Conservation (phyloP, 2,113 vertebrate species). For the Pithys albifrons region DNA sequence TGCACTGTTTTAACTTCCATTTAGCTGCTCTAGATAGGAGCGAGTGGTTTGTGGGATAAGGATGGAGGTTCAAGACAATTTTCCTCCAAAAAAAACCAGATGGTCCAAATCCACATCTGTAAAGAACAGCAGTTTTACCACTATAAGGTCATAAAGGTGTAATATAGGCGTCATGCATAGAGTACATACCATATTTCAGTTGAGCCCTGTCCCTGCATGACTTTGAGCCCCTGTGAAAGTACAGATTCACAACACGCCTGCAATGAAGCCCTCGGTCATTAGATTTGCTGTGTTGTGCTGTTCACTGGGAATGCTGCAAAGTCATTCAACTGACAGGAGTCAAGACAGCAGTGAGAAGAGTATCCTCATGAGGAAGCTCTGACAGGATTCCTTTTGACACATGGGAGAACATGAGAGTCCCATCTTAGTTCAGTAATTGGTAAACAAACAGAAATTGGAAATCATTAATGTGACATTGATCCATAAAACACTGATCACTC, state of each 20-base stretch:
- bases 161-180: slow-evolving; percentile 44
- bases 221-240: background rate
- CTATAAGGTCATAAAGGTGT: slow-evolving; percentile 44
- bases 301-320: background rate
- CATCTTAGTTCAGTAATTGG: slow-evolving; percentile 50
- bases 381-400: slow-evolving; percentile 46
- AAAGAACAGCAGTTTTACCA: slow-evolving; percentile 34
- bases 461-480: slow-evolving; percentile 25
- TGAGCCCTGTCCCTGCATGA: slow-evolving; percentile 38
- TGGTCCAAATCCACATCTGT: slow-evolving; percentile 31
- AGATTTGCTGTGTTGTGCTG: background rate
- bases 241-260: background rate
- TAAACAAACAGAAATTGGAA: slow-evolving; percentile 69
- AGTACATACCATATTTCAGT: background rate
- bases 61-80: background rate
- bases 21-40: slow-evolving; percentile 3
- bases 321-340: slow-evolving; percentile 26
- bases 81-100: background rate
- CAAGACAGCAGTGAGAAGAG: slow-evolving; percentile 48
- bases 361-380: slow-evolving; percentile 52
- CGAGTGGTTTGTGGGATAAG: background rate
- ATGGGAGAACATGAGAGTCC: slow-evolving; percentile 34
- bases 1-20: background rate
- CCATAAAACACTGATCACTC: slow-evolving; percentile 14
- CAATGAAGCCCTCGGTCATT: background rate